A percentile compares a stretch with the other conserved stretches of the same genome.
Conservation (phyloP, 2,888 invertebrate species). For the Cosmopolites sordidus region DNA sequence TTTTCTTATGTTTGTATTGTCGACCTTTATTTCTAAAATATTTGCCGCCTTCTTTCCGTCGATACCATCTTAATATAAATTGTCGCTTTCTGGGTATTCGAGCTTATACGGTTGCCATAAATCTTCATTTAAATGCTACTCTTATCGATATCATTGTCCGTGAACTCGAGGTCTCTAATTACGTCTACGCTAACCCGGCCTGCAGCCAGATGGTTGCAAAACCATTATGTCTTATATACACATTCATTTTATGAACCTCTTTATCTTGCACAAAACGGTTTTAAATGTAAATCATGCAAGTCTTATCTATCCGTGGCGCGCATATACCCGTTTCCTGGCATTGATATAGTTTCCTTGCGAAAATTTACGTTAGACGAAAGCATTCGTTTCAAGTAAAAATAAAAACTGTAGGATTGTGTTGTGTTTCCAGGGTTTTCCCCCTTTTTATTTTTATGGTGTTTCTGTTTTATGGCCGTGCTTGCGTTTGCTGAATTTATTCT, state of each 20-base stretch:
- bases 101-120: too few relatives aligned
- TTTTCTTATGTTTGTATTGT: too few relatives aligned
- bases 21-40: too few relatives aligned
- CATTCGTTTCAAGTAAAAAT: too few relatives aligned
- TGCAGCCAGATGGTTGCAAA: constrained; percentile 20
- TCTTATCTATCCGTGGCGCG: constrained; percentile 15
- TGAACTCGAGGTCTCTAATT: constrained; percentile 22
- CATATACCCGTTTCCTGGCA: neutral
- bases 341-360: constrained; percentile 7
- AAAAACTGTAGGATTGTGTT: too few relatives aligned
- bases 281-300: constrained; percentile 26
- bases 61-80: too few relatives aligned
- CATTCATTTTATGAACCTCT: constrained; percentile 27
- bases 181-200: constrained; percentile 13
- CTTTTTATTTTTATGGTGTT: too few relatives aligned
- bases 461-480: too few relatives aligned
- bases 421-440: too few relatives aligned
- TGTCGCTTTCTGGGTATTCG: too few relatives aligned
- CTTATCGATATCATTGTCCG: constrained; percentile 14
- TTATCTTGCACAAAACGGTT: constrained; percentile 27
- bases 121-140: neutral
- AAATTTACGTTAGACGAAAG: neutral
- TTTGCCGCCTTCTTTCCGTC: too few relatives aligned
- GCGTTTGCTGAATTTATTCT: too few relatives aligned
- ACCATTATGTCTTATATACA: constrained; percentile 21